Base-by-base conservation (phyloP, 1,140 invertebrate genomes). In the Drosophila melanica region DNA sequence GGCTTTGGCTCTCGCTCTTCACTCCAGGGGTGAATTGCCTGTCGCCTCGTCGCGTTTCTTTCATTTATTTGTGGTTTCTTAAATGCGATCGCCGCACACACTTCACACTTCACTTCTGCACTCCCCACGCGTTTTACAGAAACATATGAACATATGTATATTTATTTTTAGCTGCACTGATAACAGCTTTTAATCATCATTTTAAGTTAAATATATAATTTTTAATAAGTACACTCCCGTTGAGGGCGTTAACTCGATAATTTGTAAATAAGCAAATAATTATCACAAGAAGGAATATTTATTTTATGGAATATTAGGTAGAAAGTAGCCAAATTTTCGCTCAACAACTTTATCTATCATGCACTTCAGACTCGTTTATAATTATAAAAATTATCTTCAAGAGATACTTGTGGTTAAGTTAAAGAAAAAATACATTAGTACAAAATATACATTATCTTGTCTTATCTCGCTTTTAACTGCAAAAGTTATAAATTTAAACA, bases 21-120 rank as follows among this genome's bases (percentile, higher is more conserved):
- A 47, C 55, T 63, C 47, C 54, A 58, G 64, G 80, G 80, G 62
- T 84, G 77, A 72, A 66, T 63, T 81, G 70, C 27, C 58, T 37
- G 62, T 45, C 39, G 48, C 48, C 54, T 39, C 62, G 73, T 10
- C 65, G 75, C 66, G 75, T 72, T 84, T 75, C 75, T 76, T 82
- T 65, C 71, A 79, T 71, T 75, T 78, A 64, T 78, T 81, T 78
- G 75, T 64, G 57, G 55, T 55, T 69, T 39, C 33, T 69, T 62
- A 51, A 69, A 63, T 63, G 23, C 42, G 58, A 63, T 59, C 44
- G 35, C 51, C 41, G 30, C 63, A 9, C 27, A 35, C 48, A 16
- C 54, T 63, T 54, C 41, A 47, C 51, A 16, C 47, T 48, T 37
- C 44, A 41, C 9, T 48, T 48, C 14, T 11, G 11, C 20, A 44